Conservation (phyloP, 2,888 invertebrate genomes). For the Dysmachus trigonus region DNA sequence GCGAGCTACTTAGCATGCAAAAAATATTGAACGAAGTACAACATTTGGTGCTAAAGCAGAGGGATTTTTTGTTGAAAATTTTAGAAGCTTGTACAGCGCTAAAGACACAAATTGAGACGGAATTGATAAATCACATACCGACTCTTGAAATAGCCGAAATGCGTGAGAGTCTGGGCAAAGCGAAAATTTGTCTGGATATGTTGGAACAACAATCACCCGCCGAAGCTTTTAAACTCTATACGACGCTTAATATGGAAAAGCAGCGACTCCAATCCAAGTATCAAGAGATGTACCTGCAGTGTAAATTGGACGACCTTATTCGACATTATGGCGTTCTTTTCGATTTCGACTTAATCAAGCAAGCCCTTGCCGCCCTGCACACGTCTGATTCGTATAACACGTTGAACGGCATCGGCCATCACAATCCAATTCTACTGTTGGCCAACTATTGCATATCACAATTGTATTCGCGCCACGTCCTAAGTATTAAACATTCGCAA, state of each 20-base stretch:
- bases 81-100: slow-evolving; percentile 78
- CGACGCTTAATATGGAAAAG: slow-evolving; percentile 72
- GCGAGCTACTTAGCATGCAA: slow-evolving; percentile 74
- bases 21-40: slow-evolving; percentile 77
- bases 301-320: slow-evolving; percentile 76
- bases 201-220: slow-evolving; percentile 67
- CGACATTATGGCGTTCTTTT: slow-evolving; percentile 73
- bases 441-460: slow-evolving; percentile 82
- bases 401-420: slow-evolving; percentile 62
- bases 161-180: slow-evolving; percentile 71
- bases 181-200: slow-evolving; percentile 70
- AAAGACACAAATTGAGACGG: slow-evolving; percentile 79
- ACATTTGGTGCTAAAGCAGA: slow-evolving; percentile 74
- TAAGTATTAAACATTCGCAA: slow-evolving; percentile 63
- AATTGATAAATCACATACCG: slow-evolving; percentile 74
- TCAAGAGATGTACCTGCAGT: slow-evolving; percentile 77
- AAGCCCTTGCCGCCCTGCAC: slow-evolving; percentile 72
- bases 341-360: slow-evolving; percentile 74
- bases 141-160: slow-evolving; percentile 74
- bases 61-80: slow-evolving; percentile 76
- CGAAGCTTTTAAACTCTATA: slow-evolving; percentile 71
- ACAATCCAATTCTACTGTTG: slow-evolving; percentile 76
- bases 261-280: slow-evolving; percentile 74
- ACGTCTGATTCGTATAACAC: slow-evolving; percentile 63
- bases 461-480: slow-evolving; percentile 72